A percentile compares a stretch with the other conserved stretches of the same genome.
These are phyloP conservation scores for Stomatorhinus walkeri DNA, from an alignment of 2,797 vertebrate genomes.

Conservation along the genomic window DNA sequence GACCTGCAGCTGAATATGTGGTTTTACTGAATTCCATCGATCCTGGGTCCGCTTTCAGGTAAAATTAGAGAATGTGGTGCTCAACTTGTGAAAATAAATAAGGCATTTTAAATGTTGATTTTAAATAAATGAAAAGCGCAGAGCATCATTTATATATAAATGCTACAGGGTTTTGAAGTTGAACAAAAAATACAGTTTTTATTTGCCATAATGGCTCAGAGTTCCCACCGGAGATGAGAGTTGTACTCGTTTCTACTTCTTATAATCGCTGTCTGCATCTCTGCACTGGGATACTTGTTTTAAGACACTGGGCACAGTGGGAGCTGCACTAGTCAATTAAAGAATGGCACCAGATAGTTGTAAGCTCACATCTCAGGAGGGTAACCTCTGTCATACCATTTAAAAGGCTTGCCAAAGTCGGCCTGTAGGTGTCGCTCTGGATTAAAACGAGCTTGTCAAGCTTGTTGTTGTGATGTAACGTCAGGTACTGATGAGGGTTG, in stretches of 20 bases:
- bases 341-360: neutral
- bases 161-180: slow-evolving; percentile 8
- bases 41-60: neutral
- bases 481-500: neutral
- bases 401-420: neutral
- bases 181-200: slow-evolving; percentile 1
- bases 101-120: neutral
- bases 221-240: neutral
- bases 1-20: neutral
- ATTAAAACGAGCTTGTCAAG: neutral
- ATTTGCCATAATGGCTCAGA: neutral
- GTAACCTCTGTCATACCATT: neutral
- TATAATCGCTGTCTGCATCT: neutral
- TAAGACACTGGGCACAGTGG: neutral
- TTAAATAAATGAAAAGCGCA: neutral
- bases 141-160: neutral
- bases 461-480: neutral
- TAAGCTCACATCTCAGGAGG: neutral
- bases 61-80: neutral
- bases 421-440: neutral
- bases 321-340: neutral
- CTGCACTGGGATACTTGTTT: neutral
- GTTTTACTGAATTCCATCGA: neutral
- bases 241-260: too few species aligned
- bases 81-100: neutral